Conservation (phyloP, 2,797 vertebrate species). For the Phalloptychus januarius region DNA sequence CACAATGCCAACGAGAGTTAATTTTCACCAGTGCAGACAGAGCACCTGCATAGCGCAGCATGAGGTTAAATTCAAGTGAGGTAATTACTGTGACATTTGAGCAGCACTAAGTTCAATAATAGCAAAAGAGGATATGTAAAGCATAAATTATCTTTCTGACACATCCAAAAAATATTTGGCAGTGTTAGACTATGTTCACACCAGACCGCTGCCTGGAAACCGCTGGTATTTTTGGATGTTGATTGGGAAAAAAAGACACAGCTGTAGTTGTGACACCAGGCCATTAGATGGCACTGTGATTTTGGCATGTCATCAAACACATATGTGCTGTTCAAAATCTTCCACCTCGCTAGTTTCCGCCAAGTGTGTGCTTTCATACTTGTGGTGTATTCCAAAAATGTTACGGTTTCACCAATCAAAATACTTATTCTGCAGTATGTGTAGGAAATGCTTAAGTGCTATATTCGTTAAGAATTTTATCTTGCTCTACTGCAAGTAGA, state of each 20-base stretch:
- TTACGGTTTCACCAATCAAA: too few species aligned
- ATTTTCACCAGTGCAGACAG: not conserved
- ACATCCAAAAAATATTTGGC: not conserved
- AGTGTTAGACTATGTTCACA: not conserved
- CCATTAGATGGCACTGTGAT: too few species aligned
- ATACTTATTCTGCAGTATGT: not conserved
- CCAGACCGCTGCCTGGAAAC: too few species aligned
- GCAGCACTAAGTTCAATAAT: not conserved
- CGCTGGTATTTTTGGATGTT: too few species aligned
- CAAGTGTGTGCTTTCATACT: too few species aligned
- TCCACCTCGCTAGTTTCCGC: too few species aligned
- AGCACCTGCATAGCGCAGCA: not conserved
- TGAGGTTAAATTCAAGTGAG: not conserved
- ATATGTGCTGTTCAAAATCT: too few species aligned
- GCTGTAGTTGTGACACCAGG: too few species aligned
- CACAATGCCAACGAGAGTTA: not conserved
- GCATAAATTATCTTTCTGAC: not conserved
- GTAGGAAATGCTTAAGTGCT: not conserved
- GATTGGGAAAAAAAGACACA: too few species aligned
- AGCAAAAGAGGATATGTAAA: not conserved
- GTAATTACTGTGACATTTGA: not conserved
- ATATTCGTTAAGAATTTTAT: not conserved
- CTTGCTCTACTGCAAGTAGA: not conserved
- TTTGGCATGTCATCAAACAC: too few species aligned
- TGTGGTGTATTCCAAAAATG: too few species aligned